Percentiles rank a stretch among this genome's conserved stretches.
Conservation (phyloP, 2,113 vertebrate species). For the Caretta caretta region DNA sequence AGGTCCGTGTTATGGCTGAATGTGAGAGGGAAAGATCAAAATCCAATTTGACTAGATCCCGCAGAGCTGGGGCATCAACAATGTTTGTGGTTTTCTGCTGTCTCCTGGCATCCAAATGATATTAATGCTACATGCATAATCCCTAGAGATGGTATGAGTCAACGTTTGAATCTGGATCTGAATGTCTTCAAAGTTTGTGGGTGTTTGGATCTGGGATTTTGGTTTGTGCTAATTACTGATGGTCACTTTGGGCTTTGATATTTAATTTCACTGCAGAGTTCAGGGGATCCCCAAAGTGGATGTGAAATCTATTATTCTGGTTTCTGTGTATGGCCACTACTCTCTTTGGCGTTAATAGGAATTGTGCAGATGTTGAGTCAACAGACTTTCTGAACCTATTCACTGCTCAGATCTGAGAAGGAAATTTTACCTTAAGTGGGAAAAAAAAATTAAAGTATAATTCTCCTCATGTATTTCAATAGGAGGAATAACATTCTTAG, state of each 20-base stretch:
- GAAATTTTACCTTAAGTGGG: not conserved
- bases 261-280: constrained; percentile 38
- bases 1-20: not conserved
- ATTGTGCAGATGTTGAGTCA: not conserved
- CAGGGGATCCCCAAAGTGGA: constrained; percentile 41
- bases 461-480: not conserved
- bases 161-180: not conserved
- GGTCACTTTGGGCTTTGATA: constrained; percentile 30
- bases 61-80: not conserved
- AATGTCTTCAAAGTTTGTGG: constrained; percentile 24
- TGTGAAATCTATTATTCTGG: constrained; percentile 42
- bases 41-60: not conserved
- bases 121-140: not conserved
- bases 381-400: fast-evolving
- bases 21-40: not conserved
- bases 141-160: not conserved
- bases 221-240: constrained; percentile 34
- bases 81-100: not conserved
- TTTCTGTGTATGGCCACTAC: not conserved
- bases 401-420: not conserved
- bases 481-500: not conserved
- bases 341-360: not conserved
- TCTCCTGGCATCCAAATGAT: not conserved
- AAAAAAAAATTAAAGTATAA: not conserved
- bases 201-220: constrained; percentile 27